Conservation (phyloP, 2,113 vertebrate genomes). For the Sinocyclocheilus grahami region DNA sequence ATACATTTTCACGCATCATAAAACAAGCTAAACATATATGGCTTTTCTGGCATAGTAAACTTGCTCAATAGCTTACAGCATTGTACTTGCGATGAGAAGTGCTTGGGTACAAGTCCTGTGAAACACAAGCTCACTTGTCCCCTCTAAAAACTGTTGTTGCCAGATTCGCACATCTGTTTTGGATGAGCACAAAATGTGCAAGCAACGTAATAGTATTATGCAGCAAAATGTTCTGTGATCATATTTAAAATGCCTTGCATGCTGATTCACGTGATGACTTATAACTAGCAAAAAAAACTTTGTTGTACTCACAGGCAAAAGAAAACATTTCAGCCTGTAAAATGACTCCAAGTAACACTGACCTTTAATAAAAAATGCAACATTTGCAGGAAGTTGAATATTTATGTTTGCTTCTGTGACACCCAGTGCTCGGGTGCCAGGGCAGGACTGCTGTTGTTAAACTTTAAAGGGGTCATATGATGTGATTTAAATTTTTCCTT, state of each 20-base stretch:
- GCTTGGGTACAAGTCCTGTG: neutral
- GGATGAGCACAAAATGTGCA: no score
- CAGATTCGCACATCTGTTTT: neutral
- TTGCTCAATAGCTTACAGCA: neutral
- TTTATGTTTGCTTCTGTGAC: constrained; percentile 59
- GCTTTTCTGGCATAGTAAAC: neutral
- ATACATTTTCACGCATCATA: neutral
- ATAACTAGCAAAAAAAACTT: neutral
- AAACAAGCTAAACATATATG: neutral
- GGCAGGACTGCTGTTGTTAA: constrained; percentile 69
- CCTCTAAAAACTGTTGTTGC: neutral
- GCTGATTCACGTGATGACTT: neutral
- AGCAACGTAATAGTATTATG: neutral
- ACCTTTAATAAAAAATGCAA: constrained; percentile 72
- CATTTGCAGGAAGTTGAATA: constrained; percentile 65
- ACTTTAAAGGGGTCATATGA: constrained; percentile 62
- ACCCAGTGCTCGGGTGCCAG: constrained; percentile 65
- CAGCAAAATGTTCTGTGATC: constrained; percentile 10
- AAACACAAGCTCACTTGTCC: neutral
- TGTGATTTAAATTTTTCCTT: no score
- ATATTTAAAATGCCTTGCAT: constrained; percentile 36
- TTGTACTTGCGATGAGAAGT: neutral
- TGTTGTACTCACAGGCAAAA: constrained; percentile 59
- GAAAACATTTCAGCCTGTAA: constrained; percentile 63
- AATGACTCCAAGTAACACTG: constrained; percentile 74